Percentiles rank a stretch among this genome's conserved stretches.
These are phyloP conservation scores for Amazona guildingii DNA, from an alignment of 2,113 vertebrate genomes.

Conservation along the genomic window DNA sequence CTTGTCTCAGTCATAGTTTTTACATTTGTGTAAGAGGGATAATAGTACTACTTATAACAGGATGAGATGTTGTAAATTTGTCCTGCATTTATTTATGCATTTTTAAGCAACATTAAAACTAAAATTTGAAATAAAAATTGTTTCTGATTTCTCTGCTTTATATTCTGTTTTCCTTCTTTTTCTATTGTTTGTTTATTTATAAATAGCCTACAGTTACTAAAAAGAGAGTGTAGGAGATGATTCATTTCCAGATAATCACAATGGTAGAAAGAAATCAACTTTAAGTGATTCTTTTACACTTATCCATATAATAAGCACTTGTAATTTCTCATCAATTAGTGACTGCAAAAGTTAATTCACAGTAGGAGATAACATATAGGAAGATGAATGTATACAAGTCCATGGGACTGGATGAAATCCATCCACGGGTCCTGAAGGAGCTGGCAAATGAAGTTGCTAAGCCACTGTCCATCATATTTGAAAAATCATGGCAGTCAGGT, in stretches of 20 bases:
- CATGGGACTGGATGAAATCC: no score
- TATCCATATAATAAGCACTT: conserved; percentile 20
- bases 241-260: conserved; percentile 29
- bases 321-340: conserved; percentile 36
- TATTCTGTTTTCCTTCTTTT: neutral
- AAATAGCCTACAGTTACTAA: conserved; percentile 9
- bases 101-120: neutral
- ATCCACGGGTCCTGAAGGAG: no score
- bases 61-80: neutral
- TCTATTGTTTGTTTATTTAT: neutral
- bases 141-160: neutral
- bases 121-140: conserved; percentile 6
- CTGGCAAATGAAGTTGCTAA: no score
- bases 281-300: conserved; percentile 20
- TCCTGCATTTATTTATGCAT: neutral
- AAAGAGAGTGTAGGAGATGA: conserved; percentile 4
- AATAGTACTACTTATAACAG: neutral
- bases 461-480: no score
- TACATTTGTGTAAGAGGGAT: neutral
- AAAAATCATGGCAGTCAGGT: no score
- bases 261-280: conserved; percentile 23
- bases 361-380: neutral
- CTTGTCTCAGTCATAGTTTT: conserved; percentile 12
- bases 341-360: neutral
- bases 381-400: neutral